Percentiles rank a stretch among this genome's conserved stretches.
These are phyloP conservation scores for Bradynema listronoti DNA, from an alignment of 1,140 invertebrate species.

Conservation along the genomic window DNA sequence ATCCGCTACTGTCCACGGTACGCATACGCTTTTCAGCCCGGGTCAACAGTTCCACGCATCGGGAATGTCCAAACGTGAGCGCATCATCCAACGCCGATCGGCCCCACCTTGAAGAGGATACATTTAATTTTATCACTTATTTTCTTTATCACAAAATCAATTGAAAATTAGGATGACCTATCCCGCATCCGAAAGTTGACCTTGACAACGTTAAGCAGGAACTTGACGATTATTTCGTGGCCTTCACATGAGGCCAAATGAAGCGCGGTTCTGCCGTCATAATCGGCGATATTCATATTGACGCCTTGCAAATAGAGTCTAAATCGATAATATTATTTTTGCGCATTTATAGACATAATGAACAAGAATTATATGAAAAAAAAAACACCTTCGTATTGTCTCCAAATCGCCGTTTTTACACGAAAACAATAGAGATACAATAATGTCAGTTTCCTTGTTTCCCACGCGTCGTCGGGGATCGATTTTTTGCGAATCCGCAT, in stretches of 20 bases:
- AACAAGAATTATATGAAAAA: neutral
- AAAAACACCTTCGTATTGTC: slow-evolving; percentile 67
- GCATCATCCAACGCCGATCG: slow-evolving; percentile 53
- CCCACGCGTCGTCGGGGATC: neutral
- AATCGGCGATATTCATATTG: neutral
- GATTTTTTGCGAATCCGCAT: neutral
- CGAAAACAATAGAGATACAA: slow-evolving; percentile 67
- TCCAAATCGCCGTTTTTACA: slow-evolving; percentile 62
- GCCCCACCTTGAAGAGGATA: no score
- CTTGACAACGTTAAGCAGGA: slow-evolving; percentile 61
- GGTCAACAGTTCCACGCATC: slow-evolving; percentile 33
- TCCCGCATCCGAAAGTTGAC: no score
- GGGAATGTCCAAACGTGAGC: slow-evolving; percentile 34
- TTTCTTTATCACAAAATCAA: no score
- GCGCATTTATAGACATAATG: slow-evolving; percentile 2
- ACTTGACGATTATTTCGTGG: neutral
- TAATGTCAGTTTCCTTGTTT: slow-evolving; percentile 74
- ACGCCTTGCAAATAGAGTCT: neutral
- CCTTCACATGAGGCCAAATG: neutral
- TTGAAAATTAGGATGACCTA: no score
- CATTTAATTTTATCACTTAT: no score
- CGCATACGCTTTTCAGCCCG: no score
- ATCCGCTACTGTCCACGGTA: no score
- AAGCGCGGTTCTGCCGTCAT: neutral
- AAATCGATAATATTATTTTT: no score